Evolutionary conservation across 2,888 invertebrate species (phyloP), one percentile per base, ranked within the genome.

Genomic region (Nomada ruficornis): DNA sequence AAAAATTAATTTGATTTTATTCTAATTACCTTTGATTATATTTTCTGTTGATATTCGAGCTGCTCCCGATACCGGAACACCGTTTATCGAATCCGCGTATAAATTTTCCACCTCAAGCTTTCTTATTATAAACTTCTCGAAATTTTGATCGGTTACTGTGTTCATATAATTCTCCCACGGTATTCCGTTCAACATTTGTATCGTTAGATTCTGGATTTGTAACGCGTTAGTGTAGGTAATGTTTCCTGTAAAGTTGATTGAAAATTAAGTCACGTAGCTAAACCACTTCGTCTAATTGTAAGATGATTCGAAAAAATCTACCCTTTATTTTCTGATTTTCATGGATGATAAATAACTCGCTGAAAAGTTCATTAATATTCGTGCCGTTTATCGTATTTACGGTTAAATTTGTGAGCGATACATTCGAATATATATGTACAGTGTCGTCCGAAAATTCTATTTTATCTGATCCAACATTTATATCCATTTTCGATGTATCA

Each of bases 31-130:
- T 87, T 87, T 87, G 52, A 93, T 89, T 55, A 90, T 72, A 72
- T 92, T 93, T 55, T 88, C 72, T 7, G 82, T 80, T 2, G 92
- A 90, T 44, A 89, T 83, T 84, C 88, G 89, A 2, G 93, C 93
- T 64, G 89, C 89, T 69, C 91, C 78, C 1, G 87, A 74, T 13
- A 91, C 64, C 0, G 82, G 72, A 2, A 92, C 82, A 0, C 88
- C 90, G 42, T 93, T 93, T 42, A 93, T 84, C 20, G 62, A 86
- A 15, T 89, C 86, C 2, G 87, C 89, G 18, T 79, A 18, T 7
- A 93, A 62, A 71, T 89, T 59, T 50, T 86, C 72, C 11, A 91
- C 86, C 11, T 81, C 18, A 9, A 92, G 72, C 9, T 62, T 81
- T 44, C 88, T 85, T 3, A 86, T 71, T 13, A 67, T 85, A 10